A percentile compares a stretch with the other conserved stretches of the same genome.
Evolutionary conservation across 2,113 vertebrate species (phyloP).

Genomic region (Mugil cephalus): DNA sequence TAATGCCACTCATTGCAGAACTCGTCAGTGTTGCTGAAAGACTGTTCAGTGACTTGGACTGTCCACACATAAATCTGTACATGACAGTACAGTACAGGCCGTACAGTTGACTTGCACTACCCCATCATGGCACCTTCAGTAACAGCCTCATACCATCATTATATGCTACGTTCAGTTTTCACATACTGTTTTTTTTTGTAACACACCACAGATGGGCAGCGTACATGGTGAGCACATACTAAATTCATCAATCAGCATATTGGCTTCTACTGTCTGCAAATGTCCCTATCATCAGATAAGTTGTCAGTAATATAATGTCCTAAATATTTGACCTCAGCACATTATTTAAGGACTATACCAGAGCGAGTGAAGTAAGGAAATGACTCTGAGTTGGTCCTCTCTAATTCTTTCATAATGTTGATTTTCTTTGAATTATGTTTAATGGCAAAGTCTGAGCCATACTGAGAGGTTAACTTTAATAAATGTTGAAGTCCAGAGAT

Average conservation of each 20-base stretch:
- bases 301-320: too few relatives aligned
- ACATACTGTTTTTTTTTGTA: accelerated
- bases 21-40: too few relatives aligned
- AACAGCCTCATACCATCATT: accelerated
- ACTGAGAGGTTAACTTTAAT: background rate
- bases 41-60: too few relatives aligned
- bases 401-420: too few relatives aligned
- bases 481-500: background rate
- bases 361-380: too few relatives aligned
- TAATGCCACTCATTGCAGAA: too few relatives aligned
- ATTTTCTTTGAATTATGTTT: too few relatives aligned
- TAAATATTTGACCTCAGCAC: too few relatives aligned
- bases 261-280: background rate
- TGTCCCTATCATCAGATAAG: background rate
- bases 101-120: accelerated
- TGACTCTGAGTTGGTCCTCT: too few relatives aligned
- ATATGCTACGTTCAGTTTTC: background rate
- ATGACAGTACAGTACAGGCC: background rate
- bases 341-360: too few relatives aligned
- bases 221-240: background rate
- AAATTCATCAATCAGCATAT: background rate
- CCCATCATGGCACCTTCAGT: background rate
- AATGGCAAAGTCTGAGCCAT: background rate
- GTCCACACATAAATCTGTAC: background rate
- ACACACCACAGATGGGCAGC: background rate